These are phyloP conservation scores for Megatriorchis doriae DNA, from an alignment of 2,113 vertebrate species.

Conservation along the genomic window DNA sequence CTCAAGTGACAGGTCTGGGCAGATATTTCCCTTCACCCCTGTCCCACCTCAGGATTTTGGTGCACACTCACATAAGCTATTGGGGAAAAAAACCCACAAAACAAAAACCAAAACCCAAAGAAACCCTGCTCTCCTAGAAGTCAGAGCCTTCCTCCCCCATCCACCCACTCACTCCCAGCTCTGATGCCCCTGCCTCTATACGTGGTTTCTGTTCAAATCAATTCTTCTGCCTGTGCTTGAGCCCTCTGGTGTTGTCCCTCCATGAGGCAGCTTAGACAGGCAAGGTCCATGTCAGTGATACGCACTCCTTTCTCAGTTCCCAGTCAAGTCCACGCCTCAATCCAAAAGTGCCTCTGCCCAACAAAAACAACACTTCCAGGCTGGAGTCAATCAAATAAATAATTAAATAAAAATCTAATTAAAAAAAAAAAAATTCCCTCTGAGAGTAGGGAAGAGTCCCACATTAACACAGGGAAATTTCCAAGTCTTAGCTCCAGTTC, in stretches of 20 bases:
- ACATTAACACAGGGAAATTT: neutral
- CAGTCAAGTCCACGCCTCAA: neutral
- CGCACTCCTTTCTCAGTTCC: neutral
- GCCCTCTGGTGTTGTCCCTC: neutral
- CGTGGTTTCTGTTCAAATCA: fast-evolving
- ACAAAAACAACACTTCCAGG: slow-evolving; percentile 16
- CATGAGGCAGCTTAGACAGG: neutral
- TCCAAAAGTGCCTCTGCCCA: slow-evolving; percentile 19
- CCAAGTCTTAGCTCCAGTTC: slow-evolving; percentile 23
- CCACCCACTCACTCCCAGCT: neutral
- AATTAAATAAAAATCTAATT: slow-evolving; percentile 57
- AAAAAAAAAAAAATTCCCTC: neutral
- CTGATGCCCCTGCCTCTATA: neutral
- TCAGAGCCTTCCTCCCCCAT: neutral
- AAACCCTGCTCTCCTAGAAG: neutral
- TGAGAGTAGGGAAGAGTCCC: neutral
- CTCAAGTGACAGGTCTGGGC: neutral
- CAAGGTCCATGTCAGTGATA: neutral
- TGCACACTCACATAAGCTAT: neutral
- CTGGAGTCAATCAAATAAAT: slow-evolving; percentile 59
- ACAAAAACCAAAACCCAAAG: neutral
- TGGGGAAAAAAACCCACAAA: neutral
- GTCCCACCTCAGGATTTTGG: neutral
- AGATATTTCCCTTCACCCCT: neutral
- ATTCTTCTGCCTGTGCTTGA: neutral